These are phyloP conservation scores for Pelochelys cantorii DNA, from an alignment of 2,797 vertebrate genomes.

Conservation along the genomic window DNA sequence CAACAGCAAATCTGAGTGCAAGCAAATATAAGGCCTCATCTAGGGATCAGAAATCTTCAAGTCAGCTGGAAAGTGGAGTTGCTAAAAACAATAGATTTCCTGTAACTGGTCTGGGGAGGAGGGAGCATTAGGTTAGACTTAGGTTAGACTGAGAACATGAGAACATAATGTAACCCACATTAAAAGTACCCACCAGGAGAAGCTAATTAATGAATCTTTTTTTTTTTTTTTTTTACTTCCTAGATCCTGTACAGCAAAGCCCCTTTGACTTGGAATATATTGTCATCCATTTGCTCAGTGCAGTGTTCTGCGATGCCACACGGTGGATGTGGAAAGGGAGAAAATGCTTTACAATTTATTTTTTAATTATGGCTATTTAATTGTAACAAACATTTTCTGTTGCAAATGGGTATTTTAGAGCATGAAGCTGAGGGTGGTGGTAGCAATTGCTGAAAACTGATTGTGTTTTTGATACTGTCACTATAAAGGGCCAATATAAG, in stretches of 20 bases:
- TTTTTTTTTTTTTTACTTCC: accelerated
- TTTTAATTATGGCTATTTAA: slow-evolving; percentile 52
- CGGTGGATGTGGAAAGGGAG: not conserved
- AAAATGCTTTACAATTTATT: slow-evolving; percentile 48
- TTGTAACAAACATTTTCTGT: not conserved
- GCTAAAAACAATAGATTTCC: slow-evolving; percentile 46
- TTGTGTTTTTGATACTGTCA: not conserved
- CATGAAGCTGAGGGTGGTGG: not conserved
- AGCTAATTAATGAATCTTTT: not conserved
- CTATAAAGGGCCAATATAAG: not conserved
- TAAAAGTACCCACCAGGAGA: not conserved
- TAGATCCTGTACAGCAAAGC: not conserved
- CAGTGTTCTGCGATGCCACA: not conserved
- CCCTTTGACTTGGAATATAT: not conserved
- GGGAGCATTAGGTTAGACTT: not conserved
- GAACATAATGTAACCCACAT: not conserved
- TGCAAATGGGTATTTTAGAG: not conserved
- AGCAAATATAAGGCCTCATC: not conserved
- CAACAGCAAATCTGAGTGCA: not conserved
- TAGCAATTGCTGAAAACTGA: not conserved
- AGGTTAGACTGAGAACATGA: not conserved
- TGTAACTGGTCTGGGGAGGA: slow-evolving; percentile 10
- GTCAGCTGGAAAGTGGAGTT: slow-evolving; percentile 31
- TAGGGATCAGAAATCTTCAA: slow-evolving; percentile 12
- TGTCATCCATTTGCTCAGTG: not conserved